phyloP scores from a whole-genome alignment of 2,113 vertebrate genomes.

The Mirounga angustirostris region DNA sequence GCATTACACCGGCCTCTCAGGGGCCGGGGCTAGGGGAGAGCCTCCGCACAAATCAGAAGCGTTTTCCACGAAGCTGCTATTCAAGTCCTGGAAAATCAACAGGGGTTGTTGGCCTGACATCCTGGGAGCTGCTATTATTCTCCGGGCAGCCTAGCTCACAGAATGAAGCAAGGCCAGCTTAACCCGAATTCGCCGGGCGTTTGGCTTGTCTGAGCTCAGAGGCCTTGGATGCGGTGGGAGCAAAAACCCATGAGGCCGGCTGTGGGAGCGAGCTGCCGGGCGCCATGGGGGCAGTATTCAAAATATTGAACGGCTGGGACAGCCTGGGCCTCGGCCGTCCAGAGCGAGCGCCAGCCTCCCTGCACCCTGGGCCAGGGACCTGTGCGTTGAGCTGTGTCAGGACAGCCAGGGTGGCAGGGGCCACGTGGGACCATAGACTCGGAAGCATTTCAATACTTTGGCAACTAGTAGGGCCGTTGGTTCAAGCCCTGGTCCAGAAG shows the following conservation, averaged over 20 bases:
- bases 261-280: neutral
- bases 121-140: conserved; percentile 79
- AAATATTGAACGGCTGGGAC: conserved; percentile 54
- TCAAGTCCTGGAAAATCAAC: conserved; percentile 82
- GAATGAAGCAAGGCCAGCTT: conserved; percentile 72
- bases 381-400: neutral
- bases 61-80: conserved; percentile 79
- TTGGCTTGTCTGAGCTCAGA: conserved; percentile 77
- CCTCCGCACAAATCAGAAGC: conserved; percentile 78
- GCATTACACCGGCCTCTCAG: conserved; percentile 77
- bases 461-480: neutral
- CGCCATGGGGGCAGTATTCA: conserved; percentile 19
- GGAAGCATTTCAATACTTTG: neutral
- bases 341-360: neutral
- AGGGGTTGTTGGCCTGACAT: conserved; percentile 78
- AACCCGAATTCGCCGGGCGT: conserved; percentile 68
- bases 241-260: neutral
- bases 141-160: conserved; percentile 45
- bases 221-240: conserved; percentile 61
- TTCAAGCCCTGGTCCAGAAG: neutral
- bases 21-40: conserved; percentile 67
- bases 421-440: neutral
- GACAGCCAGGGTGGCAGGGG: neutral
- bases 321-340: neutral
- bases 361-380: neutral